A percentile compares a stretch with the other conserved stretches of the same genome.
Evolutionary conservation across 2,113 vertebrate genomes (phyloP).

Genomic region (Aptenodytes forsteri): DNA sequence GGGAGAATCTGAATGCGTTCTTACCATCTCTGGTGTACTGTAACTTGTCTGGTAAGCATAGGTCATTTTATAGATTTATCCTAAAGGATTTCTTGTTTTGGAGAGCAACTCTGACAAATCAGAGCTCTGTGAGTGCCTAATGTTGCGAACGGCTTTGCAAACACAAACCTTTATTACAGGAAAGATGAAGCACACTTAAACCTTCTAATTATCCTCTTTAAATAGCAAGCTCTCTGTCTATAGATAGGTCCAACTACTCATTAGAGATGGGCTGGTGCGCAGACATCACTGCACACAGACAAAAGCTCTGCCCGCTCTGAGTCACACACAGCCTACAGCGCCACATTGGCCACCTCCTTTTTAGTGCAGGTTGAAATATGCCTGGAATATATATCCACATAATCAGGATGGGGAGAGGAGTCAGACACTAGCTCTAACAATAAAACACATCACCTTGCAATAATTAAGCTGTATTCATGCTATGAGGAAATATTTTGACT

Average conservation of each 20-base stretch:
- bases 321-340: not conserved
- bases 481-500: not conserved
- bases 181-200: not conserved
- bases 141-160: not conserved
- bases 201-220: constrained; percentile 26
- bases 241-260: constrained; percentile 10
- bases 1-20: not conserved
- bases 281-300: not conserved
- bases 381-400: not conserved
- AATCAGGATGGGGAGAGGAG: not conserved
- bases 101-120: not conserved
- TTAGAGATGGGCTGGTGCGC: constrained; percentile 7
- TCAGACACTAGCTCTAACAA: not conserved
- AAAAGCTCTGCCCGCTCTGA: not conserved
- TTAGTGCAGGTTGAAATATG: not conserved
- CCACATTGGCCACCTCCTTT: not conserved
- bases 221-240: not conserved
- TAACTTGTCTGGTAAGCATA: not conserved
- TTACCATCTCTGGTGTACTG: not conserved
- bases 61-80: not conserved
- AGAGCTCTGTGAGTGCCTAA: not conserved
- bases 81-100: not conserved
- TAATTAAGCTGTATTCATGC: not conserved
- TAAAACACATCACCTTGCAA: not conserved
- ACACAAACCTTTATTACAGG: not conserved